A percentile compares a stretch with the other conserved stretches of the same genome.
Evolutionary conservation across 1,140 invertebrate genomes (phyloP).

Genomic region (Aphelenchoides besseyi): DNA sequence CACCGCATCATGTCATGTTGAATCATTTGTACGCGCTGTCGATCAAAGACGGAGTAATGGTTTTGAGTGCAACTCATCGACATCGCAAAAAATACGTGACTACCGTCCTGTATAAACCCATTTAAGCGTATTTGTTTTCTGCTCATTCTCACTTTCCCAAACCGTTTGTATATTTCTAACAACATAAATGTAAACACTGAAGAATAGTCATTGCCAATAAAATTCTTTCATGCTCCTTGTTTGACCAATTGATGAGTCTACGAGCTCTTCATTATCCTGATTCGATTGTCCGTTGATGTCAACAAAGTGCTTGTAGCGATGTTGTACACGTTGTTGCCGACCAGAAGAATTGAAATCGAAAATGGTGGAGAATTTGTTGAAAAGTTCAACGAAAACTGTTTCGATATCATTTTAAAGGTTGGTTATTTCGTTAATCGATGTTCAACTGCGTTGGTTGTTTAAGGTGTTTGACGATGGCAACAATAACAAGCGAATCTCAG

Average conservation of each 20-base stretch:
- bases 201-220: neutral
- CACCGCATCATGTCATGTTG: constrained; percentile 79
- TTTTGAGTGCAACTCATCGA: constrained; percentile 87
- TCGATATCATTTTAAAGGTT: constrained; percentile 17
- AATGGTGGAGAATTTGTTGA: neutral
- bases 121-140: constrained; percentile 21
- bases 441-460: neutral
- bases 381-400: constrained; percentile 20
- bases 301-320: no score
- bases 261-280: no score
- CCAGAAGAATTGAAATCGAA: neutral
- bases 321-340: neutral
- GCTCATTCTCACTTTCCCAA: neutral
- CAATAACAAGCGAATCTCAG: neutral
- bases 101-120: constrained; percentile 93
- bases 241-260: no score
- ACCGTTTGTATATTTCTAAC: neutral
- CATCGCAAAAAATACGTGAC: constrained; percentile 99
- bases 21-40: constrained; percentile 99
- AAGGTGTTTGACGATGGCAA: neutral
- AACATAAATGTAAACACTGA: neutral
- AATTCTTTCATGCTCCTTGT: no score
- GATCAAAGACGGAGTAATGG: constrained; percentile 99
- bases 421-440: neutral
- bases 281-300: no score